A percentile compares a stretch with the other conserved stretches of the same genome.
phyloP scores from a whole-genome alignment of 2,888 invertebrate genomes.

The Colletes collaris region DNA sequence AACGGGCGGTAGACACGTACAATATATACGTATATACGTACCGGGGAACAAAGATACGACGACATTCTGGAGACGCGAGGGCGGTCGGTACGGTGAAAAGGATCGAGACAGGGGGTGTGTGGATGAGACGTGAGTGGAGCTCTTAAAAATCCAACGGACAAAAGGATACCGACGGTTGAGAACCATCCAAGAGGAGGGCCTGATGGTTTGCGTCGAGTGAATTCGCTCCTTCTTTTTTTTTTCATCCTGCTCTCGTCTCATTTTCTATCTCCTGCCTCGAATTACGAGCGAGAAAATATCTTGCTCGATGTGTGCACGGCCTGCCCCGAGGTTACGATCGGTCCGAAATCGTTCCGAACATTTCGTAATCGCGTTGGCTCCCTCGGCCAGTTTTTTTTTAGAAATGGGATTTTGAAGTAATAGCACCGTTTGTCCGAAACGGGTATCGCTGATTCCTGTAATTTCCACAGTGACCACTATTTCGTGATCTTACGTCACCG shows the following conservation, averaged over 20 bases:
- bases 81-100: slow-evolving; percentile 31
- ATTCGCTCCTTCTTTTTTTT: slow-evolving; percentile 47
- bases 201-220: slow-evolving; percentile 63
- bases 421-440: too few relatives aligned
- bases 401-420: not conserved
- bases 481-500: too few relatives aligned
- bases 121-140: slow-evolving; percentile 63
- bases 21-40: slow-evolving; percentile 15
- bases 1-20: slow-evolving; percentile 29
- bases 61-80: slow-evolving; percentile 11
- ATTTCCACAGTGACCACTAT: too few relatives aligned
- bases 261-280: slow-evolving; percentile 17
- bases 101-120: slow-evolving; percentile 46
- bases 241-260: not conserved
- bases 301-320: slow-evolving; percentile 7
- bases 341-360: not conserved
- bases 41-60: slow-evolving; percentile 60
- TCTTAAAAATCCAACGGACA: slow-evolving; percentile 70
- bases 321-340: slow-evolving; percentile 24
- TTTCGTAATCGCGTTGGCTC: slow-evolving; percentile 15
- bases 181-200: slow-evolving; percentile 55
- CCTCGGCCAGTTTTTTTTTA: not conserved
- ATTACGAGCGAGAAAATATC: slow-evolving; percentile 44
- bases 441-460: too few relatives aligned
- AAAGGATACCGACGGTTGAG: slow-evolving; percentile 69